Evolutionary conservation across 2,797 vertebrate genomes (phyloP).

Genomic region (Macropodus opercularis): DNA sequence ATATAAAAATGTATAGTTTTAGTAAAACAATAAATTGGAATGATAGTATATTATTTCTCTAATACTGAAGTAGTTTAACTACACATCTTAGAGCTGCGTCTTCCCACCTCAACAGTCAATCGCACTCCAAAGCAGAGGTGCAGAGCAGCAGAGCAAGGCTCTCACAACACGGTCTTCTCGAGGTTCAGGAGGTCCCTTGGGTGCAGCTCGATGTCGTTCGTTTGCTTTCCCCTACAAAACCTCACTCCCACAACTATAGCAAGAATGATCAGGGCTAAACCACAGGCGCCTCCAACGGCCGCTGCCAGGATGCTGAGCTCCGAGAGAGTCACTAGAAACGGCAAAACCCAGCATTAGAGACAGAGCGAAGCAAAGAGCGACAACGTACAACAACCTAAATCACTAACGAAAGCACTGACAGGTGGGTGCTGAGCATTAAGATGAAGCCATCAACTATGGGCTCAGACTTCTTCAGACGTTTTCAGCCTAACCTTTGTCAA

Average conservation of each 20-base stretch:
- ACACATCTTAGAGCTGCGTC: slow-evolving; percentile 24
- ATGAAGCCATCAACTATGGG: not conserved
- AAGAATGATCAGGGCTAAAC: slow-evolving; percentile 84
- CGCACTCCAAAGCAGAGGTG: slow-evolving; percentile 41
- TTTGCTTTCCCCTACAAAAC: slow-evolving; percentile 58
- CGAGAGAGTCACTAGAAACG: slow-evolving; percentile 70
- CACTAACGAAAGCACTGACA: not conserved
- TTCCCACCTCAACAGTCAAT: slow-evolving; percentile 23
- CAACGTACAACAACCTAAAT: too few relatives aligned
- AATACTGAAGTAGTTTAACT: slow-evolving; percentile 43
- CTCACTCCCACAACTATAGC: slow-evolving; percentile 71
- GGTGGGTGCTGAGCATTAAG: not conserved
- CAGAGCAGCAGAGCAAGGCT: slow-evolving; percentile 31
- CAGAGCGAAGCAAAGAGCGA: too few relatives aligned
- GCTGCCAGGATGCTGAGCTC: slow-evolving; percentile 87
- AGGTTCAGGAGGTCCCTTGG: not conserved
- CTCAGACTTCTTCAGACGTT: too few relatives aligned
- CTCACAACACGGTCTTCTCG: slow-evolving; percentile 70
- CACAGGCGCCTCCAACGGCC: slow-evolving; percentile 84
- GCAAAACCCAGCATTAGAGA: slow-evolving; percentile 3
- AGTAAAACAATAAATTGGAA: slow-evolving; percentile 16
- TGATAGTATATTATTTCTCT: not conserved
- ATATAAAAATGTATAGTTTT: slow-evolving; percentile 15
- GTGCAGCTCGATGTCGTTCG: slow-evolving; percentile 51
- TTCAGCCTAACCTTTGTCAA: slow-evolving; percentile 77